Evolutionary conservation across 2,113 vertebrate genomes (phyloP), one percentile per base, ranked within the genome.

Genomic region (Lycocorax pyrrhopterus): DNA sequence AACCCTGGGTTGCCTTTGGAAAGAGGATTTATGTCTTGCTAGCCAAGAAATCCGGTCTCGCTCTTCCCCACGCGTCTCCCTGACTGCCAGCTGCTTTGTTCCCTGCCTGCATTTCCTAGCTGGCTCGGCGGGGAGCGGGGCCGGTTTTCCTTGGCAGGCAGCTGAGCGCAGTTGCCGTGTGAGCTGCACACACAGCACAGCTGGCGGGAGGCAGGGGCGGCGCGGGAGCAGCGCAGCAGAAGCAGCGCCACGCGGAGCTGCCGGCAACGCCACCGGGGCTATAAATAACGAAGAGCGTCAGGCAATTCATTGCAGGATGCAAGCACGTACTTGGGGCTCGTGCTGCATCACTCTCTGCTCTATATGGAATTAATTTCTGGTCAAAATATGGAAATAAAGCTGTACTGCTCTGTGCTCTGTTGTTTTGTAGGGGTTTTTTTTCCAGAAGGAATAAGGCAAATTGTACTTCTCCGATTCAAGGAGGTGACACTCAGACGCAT

Each of bases 141-240:
- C 71, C 30, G 23, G 37, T 7, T 44, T 60, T 44, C 58, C 37
- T 11, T 14, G 83, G 92, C 84, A 9, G 86, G 62, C 91, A 93
- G 66, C 86, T 41, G 89, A 13, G 52, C 20, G 22, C 37, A 52
- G 96, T 92, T 96, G 96, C 90, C 66, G 85, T 64, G 96, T 41
- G 93, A 88, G 22, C 78, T 15, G 87, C 87, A 67, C 86, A 62
- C 90, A 90, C 87, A 74, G 60, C 95, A 79, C 96, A 97, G 97
- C 97, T 27, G 79, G 51, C 30, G 44, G 84, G 82, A 33, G 63
- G 41, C 72, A 9, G 44, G 12, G 68, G 66, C 77, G 23, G 85
- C 12, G 18, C 12, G 60, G 66, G 21, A 18, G 78, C 25, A 80
- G 75, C 81, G 39, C 81, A 47, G 66, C 62, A 64, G 30, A 53